phyloP scores from a whole-genome alignment of 2,113 vertebrate genomes.

The Uria lomvia region DNA sequence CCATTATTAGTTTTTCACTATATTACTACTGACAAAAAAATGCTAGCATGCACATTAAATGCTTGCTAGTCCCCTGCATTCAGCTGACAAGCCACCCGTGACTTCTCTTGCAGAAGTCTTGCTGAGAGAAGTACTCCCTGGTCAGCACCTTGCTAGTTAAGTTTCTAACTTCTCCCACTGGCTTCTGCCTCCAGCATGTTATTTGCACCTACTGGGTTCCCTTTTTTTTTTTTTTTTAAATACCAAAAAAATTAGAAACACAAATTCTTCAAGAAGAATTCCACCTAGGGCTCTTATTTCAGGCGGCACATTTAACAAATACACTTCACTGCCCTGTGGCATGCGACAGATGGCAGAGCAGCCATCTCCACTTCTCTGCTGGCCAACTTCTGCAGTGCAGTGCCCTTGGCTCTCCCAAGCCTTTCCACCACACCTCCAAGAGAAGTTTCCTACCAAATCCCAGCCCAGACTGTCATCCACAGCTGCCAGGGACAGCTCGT shows the following conservation, averaged over 20 bases:
- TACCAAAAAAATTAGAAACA: not conserved
- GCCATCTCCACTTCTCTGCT: not conserved
- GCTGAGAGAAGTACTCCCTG: accelerated
- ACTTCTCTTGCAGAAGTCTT: not conserved
- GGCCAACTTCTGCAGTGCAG: not conserved
- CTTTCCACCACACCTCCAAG: not conserved
- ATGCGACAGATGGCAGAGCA: not conserved
- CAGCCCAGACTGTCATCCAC: not conserved
- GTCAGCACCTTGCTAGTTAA: not conserved
- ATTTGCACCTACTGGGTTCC: not conserved
- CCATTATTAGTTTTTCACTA: not conserved
- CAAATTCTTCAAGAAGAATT: not conserved
- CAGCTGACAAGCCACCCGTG: not conserved
- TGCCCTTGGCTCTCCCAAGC: not conserved
- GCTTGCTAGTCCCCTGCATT: not conserved
- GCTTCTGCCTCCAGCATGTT: not conserved
- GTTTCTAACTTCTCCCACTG: not conserved
- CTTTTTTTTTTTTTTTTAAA: not conserved
- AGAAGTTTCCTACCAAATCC: not conserved
- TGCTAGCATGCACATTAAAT: not conserved
- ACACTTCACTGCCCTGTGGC: not conserved
- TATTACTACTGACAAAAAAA: not conserved
- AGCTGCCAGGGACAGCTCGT: not conserved
- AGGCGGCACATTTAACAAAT: not conserved
- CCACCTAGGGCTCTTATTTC: not conserved